Conservation (phyloP, 2,888 invertebrate genomes). For the Archaeoteleia sp. region DNA sequence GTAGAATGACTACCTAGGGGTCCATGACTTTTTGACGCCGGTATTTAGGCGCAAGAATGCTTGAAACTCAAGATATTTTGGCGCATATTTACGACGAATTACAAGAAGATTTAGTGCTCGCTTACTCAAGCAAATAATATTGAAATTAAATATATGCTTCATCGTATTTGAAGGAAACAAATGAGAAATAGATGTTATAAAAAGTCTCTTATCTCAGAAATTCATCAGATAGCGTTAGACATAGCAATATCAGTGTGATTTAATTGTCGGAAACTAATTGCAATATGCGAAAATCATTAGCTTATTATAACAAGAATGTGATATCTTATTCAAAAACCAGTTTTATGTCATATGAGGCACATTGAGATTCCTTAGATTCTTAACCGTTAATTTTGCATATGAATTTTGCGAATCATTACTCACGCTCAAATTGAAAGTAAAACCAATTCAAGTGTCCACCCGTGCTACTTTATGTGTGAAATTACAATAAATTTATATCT, state of each 20-base stretch:
- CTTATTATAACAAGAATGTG: too few relatives aligned
- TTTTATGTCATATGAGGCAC: too few relatives aligned
- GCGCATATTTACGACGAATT: slow-evolving; percentile 6
- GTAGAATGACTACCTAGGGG: slow-evolving; percentile 18
- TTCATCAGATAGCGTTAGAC: too few relatives aligned
- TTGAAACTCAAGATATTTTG: slow-evolving; percentile 13
- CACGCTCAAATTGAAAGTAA: slow-evolving; percentile 24
- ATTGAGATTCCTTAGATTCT: slow-evolving; percentile 24
- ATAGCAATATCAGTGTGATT: too few relatives aligned
- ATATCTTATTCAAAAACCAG: too few relatives aligned
- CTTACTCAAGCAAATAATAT: neutral
- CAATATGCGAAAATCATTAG: too few relatives aligned
- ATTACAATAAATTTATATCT: too few relatives aligned
- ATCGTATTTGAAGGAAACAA: neutral
- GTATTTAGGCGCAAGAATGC: slow-evolving; percentile 22
- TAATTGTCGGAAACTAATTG: too few relatives aligned
- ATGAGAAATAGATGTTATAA: too few relatives aligned
- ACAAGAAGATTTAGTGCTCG: slow-evolving; percentile 5
- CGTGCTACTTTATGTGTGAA: too few relatives aligned
- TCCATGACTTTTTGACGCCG: slow-evolving; percentile 41
- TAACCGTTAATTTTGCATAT: slow-evolving; percentile 18
- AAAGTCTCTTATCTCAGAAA: too few relatives aligned
- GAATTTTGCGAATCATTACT: slow-evolving; percentile 15
- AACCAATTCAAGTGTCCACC: slow-evolving; percentile 7
- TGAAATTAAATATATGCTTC: neutral